Evolutionary conservation across 1,140 invertebrate genomes (phyloP).

Genomic region (Oryzaephilus surinamensis): DNA sequence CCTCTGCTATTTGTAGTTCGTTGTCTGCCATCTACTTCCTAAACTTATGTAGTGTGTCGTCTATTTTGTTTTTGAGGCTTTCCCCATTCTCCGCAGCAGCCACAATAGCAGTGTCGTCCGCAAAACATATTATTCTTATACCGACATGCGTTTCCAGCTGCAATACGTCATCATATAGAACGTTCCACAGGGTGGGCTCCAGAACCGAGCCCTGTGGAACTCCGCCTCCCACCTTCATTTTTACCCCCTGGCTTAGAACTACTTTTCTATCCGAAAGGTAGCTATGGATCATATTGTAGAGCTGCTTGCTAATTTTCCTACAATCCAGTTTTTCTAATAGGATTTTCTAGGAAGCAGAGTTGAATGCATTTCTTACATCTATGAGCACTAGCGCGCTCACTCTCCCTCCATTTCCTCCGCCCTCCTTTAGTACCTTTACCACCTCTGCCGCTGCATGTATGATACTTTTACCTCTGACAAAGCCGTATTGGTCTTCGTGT

Average conservation of each 20-base stretch:
- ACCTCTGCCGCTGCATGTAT: not conserved
- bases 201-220: conserved; percentile 28
- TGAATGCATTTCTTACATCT: conserved; percentile 11
- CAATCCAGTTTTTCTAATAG: not conserved
- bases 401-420: not conserved
- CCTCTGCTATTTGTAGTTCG: not conserved
- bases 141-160: conserved; percentile 4
- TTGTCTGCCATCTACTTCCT: not conserved
- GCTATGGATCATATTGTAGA: not conserved
- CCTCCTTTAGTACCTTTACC: not conserved
- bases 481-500: not conserved
- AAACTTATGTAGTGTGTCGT: not conserved
- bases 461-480: not conserved
- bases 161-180: conserved; percentile 26
- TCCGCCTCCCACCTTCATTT: not conserved
- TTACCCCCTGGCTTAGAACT: not conserved
- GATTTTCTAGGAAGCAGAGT: conserved; percentile 1
- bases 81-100: conserved; percentile 1
- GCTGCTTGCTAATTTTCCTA: not conserved
- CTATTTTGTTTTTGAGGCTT: not conserved
- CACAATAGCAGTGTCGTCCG: conserved; percentile 23
- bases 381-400: not conserved
- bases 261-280: conserved; percentile 4
- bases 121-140: conserved; percentile 15
- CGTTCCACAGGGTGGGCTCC: conserved; percentile 29